Base-by-base conservation (phyloP, 1,140 invertebrate species). In the Zaprionus nigranus region DNA sequence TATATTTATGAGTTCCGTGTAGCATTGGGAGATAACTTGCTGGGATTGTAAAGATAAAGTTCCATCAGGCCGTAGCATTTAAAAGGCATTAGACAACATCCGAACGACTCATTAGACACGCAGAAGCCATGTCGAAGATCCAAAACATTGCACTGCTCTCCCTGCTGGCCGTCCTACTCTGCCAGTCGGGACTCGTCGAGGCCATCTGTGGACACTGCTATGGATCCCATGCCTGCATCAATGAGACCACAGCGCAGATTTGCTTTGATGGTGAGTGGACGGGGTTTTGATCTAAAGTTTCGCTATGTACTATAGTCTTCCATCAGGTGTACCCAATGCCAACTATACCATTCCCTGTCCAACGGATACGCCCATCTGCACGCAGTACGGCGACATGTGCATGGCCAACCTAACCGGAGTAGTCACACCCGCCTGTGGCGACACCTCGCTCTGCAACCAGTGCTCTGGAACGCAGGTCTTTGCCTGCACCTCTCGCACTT, bases 11-110 rank as follows among this genome's bases (percentile, higher is more conserved):
- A 34, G 28, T 53, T 26, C 12, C 7, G 13, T 46, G 40, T 74
- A 81, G 56, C 83, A 86, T 86, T 86, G 83, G 68, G 38, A 88
- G 85, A 87, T 87, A 83, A 74, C 11, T 22, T 11, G 46, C 46
- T 40, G 54, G n/a, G n/a, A 30, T 30, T 57, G 57, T 81, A 87
- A 84, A 87, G 84, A 87, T 87, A 81, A 57, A 12, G 28, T 15
- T 1, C 11, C 20, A 40, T 7, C 24, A 51, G 13, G 2, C 30
- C 40, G n/a, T 46, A 58, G 71, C 69, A 67, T 74, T 88, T 88
- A 87, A 64, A 87, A 87, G 72, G 81, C 84, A 57, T 54, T 36
- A 17, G 38, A n/a, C 15, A 17, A 13, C 28, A 26, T 43, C 38
- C 40, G 28, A 26, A 7, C 11, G 34, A 53, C 54, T 88, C 75